phyloP scores from a whole-genome alignment of 1,140 invertebrate species.

The Idris sp. region DNA sequence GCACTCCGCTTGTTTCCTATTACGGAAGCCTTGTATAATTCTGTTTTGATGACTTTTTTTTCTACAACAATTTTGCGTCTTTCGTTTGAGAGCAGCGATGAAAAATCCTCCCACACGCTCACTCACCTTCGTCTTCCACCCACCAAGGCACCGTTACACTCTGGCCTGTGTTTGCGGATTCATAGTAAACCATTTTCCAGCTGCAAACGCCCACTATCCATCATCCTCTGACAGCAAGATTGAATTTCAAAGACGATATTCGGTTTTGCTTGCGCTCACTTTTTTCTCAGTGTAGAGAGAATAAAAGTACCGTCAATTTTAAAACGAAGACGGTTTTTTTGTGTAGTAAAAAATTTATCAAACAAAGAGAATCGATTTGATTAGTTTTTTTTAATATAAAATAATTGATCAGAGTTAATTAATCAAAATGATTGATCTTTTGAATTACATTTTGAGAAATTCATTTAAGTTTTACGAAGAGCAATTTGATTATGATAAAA shows the following conservation, averaged over 20 bases:
- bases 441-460: too few species aligned
- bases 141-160: constrained; percentile 53
- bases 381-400: too few species aligned
- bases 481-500: too few species aligned
- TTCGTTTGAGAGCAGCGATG: constrained; percentile 49
- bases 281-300: too few species aligned
- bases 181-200: constrained; percentile 50
- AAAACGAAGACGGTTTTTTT: too few species aligned
- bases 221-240: constrained; percentile 52
- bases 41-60: constrained; percentile 41
- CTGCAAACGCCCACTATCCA: constrained; percentile 54
- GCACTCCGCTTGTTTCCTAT: constrained; percentile 23
- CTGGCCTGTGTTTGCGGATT: constrained; percentile 1
- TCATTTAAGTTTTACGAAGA: too few species aligned
- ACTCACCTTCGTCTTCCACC: constrained; percentile 68
- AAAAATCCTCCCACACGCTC: constrained; percentile 66
- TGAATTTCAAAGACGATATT: constrained; percentile 43
- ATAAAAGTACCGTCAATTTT: too few species aligned
- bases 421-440: too few species aligned
- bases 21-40: constrained; percentile 41
- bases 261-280: constrained; percentile 31
- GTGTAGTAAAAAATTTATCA: neutral
- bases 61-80: constrained; percentile 32
- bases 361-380: too few species aligned
- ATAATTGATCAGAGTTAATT: too few species aligned